Evolutionary conservation across 2,797 vertebrate species (phyloP), one percentile per base, ranked within the genome.

Genomic region (Helicolenus hilgendorfi): DNA sequence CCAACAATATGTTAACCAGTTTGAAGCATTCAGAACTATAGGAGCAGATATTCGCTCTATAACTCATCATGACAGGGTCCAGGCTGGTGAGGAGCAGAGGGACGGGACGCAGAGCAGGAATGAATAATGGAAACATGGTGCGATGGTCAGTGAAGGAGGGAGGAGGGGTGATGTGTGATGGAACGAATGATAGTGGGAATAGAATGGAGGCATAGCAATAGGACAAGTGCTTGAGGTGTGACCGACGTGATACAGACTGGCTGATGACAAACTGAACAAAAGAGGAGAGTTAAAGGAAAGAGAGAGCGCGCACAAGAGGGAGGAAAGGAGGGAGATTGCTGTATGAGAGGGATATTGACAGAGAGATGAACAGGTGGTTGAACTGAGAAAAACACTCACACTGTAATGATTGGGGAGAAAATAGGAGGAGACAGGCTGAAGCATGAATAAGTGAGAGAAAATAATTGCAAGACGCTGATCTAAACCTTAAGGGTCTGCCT

Each of bases 71-170:
- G 87, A 89, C 83, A 77, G 74, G 53, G 75, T 90, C 79, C 31
- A 72, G 59, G 72, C 76, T 84, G 71, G 67, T 81, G 88, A 82
- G 27, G 77, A 90, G 77, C 78, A 75, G 53, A 82, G 72, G 84
- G 80, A 86, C 53, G 33, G 69, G 64, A 81, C 56, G 22, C 56
- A 35, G 79, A 72, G 77, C 55, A 38, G 20, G 56, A 81, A 92
- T 89, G 74, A 92, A 92, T 92, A 91, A 92, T 92, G 89, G 70
- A 91, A 88, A 87, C 90, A 76, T 31, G 56, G 56, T 67, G 77
- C 9, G 67, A 79, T 88, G 89, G 86, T 90, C 92, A 86, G 81
- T 70, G 77, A 78, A 78, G 76, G 76, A 84, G 62, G 60, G 64
- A 77, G 60, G 68, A 77, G 71, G 24, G 63, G 64, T 69, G 73